Percentiles rank a stretch among this genome's conserved stretches.
phyloP scores from a whole-genome alignment of 2,113 vertebrate species.

The Orthonyx spaldingii region DNA sequence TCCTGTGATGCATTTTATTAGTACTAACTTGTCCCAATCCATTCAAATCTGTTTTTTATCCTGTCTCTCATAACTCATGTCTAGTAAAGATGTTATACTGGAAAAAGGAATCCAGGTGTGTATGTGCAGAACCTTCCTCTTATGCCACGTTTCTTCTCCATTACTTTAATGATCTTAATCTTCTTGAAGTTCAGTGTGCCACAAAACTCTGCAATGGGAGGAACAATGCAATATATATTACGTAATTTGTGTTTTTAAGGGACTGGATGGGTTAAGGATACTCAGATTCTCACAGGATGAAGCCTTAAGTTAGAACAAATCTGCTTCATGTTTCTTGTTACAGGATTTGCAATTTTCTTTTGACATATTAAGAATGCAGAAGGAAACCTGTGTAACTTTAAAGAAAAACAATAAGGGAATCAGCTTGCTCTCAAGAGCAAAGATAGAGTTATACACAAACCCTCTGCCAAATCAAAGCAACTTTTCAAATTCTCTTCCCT shows the following conservation, averaged over 20 bases:
- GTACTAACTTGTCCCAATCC: not conserved
- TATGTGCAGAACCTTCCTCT: not conserved
- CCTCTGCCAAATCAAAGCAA: not conserved
- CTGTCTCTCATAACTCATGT: not conserved
- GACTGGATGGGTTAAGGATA: not conserved
- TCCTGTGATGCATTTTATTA: not conserved
- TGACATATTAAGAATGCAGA: not conserved
- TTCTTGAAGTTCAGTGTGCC: not conserved
- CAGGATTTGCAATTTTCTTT: not conserved
- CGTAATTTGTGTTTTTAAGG: not conserved
- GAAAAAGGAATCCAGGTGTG: not conserved
- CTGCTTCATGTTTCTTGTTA: not conserved
- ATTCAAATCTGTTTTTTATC: not conserved
- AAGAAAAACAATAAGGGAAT: not conserved
- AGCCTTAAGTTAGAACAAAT: not conserved
- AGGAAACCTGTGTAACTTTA: not conserved
- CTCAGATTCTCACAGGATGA: not conserved
- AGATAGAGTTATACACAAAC: not conserved
- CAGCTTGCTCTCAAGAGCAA: not conserved
- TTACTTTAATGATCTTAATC: not conserved
- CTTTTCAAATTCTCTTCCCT: not conserved
- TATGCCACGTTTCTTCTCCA: not conserved
- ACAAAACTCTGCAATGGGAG: not conserved
- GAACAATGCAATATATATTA: not conserved
- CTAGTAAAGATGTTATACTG: not conserved